Base-by-base conservation (phyloP, 1,140 invertebrate genomes). In the Drosophila fuyamai region DNA sequence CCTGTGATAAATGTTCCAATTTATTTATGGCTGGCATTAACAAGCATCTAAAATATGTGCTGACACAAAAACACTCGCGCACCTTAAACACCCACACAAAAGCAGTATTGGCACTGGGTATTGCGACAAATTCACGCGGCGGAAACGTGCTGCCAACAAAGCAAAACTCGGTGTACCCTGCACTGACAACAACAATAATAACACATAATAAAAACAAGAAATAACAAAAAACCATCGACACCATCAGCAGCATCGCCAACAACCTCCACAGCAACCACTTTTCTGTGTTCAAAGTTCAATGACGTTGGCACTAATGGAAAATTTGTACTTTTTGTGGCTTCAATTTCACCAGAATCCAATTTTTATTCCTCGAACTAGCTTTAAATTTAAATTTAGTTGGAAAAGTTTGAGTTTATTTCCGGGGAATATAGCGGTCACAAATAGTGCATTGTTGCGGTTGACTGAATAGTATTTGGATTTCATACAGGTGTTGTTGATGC, bases 21-120 rank as follows among this genome's bases (percentile, higher is more conserved):
- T 67, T 73, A 66, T 72, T 75, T 81, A 81, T 81, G 80, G 50
- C 58, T 81, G 81, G 60, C 81, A 85, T 78, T 75, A 78, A 66
- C 58, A 79, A 74, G 61, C 41, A 84, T 65, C 76, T 80, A 32
- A 68, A 84, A 63, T 65, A 77, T 80, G 66, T 84, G 81, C 81
- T 84, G 77, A 86, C 62, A 68, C 40, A 57, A 32, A 56, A 41
- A 43, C 56, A 66, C 63, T 60, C 71, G 70, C 58, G 50, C 53
- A 68, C 70, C 47, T 51, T 63, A 36, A 72, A 32, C 61, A 67
- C 60, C 53, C 71, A 51, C 62, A 76, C 54, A 77, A 51, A 8
- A 38, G 56, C 55, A 44, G 43, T 53, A 44, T 76, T 57, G 70
- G 59, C 70, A 53, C 72, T 23, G 46, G 62, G 75, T 54, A 59